Percentiles rank a stretch among this genome's conserved stretches.
Evolutionary conservation across 2,113 vertebrate genomes (phyloP).

Genomic region (Camelus dromedarius): DNA sequence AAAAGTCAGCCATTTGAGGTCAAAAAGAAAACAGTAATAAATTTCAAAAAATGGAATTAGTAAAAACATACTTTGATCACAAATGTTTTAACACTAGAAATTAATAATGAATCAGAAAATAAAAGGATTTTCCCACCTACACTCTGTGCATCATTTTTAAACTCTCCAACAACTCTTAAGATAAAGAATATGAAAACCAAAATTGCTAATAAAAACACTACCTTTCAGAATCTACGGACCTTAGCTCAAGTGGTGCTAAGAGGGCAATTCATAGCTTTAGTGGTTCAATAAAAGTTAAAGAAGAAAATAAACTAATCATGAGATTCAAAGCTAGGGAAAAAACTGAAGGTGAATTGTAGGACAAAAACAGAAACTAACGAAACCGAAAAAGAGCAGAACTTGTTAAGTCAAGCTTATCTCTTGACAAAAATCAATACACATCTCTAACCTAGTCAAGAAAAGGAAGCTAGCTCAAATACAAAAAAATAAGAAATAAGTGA

Average conservation of each 20-base stretch:
- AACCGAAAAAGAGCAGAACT: neutral
- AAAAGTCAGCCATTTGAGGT: neutral
- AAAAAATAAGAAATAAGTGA: neutral
- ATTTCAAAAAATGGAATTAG: neutral
- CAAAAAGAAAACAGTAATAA: neutral
- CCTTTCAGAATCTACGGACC: neutral
- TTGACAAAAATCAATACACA: neutral
- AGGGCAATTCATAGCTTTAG: neutral
- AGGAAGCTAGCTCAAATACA: neutral
- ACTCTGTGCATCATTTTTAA: neutral
- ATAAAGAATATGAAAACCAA: neutral
- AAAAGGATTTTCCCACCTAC: neutral
- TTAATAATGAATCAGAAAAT: conserved; percentile 33
- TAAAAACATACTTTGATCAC: neutral
- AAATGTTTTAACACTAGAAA: neutral
- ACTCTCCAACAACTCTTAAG: neutral
- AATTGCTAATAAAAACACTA: neutral
- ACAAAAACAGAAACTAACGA: neutral
- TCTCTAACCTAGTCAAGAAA: neutral
- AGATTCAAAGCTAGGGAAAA: neutral
- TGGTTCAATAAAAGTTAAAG: neutral
- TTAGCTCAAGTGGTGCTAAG: neutral
- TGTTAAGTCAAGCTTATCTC: neutral
- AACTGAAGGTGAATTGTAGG: neutral
- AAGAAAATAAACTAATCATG: neutral